These are phyloP conservation scores for Polyploca ridens DNA, from an alignment of 2,888 invertebrate genomes.

Conservation along the genomic window DNA sequence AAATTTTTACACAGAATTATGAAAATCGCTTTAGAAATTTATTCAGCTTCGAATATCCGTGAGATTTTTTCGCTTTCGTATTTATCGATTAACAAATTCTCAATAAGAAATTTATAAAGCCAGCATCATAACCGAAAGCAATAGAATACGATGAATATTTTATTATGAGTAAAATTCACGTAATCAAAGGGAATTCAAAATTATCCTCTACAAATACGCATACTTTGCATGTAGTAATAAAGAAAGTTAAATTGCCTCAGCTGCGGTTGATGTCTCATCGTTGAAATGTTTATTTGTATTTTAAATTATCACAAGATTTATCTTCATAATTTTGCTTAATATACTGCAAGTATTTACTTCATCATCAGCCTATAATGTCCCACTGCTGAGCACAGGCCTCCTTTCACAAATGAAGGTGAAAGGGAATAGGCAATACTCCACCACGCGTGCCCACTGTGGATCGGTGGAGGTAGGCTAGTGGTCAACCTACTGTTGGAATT, in stretches of 20 bases:
- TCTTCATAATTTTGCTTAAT: too few relatives aligned
- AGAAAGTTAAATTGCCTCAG: slow-evolving; percentile 20
- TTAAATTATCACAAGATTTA: too few relatives aligned
- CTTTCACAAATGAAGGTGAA: too few relatives aligned
- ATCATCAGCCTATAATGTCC: too few relatives aligned
- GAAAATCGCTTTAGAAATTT: not conserved
- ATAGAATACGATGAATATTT: not conserved
- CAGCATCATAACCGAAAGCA: not conserved
- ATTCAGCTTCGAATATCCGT: not conserved
- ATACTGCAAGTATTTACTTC: too few relatives aligned
- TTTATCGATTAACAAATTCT: not conserved
- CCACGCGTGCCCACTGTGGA: too few relatives aligned
- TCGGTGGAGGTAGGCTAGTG: too few relatives aligned
- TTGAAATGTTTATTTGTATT: not conserved
- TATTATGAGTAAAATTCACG: not conserved
- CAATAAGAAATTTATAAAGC: not conserved
- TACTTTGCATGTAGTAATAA: slow-evolving; percentile 27
- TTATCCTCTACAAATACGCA: not conserved
- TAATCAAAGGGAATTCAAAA: not conserved
- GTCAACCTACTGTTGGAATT: too few relatives aligned
- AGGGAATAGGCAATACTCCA: too few relatives aligned
- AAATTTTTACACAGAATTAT: not conserved
- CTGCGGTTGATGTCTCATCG: not conserved
- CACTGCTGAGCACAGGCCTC: too few relatives aligned
- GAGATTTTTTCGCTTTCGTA: not conserved